phyloP scores from a whole-genome alignment of 2,113 vertebrate species.

The Eulemur rufifrons region DNA sequence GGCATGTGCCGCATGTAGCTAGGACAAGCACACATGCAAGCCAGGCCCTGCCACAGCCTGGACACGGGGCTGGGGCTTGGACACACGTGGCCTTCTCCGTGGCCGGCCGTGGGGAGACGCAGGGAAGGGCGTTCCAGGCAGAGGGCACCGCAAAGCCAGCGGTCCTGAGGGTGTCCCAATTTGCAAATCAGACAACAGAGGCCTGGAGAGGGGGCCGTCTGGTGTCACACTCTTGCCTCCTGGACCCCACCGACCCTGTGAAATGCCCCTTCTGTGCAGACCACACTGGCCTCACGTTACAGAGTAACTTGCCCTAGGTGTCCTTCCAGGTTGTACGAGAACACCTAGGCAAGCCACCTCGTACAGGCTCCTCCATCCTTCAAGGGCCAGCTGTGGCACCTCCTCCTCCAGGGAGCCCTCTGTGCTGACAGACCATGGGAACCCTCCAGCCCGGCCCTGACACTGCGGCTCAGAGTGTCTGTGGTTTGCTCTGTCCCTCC shows the following conservation, averaged over 20 bases:
- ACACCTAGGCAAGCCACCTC: not conserved
- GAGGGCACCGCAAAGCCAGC: not conserved
- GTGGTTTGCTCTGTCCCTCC: not conserved
- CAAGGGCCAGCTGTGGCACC: not conserved
- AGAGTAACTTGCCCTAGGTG: not conserved
- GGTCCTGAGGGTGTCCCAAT: not conserved
- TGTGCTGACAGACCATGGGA: not conserved
- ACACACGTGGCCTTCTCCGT: not conserved
- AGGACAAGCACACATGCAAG: not conserved
- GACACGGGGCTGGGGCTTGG: not conserved
- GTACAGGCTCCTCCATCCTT: not conserved
- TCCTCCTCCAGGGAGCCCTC: not conserved
- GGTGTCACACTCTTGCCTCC: not conserved
- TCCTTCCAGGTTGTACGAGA: not conserved
- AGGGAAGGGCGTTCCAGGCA: not conserved
- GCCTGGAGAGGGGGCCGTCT: accelerated
- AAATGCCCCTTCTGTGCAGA: not conserved
- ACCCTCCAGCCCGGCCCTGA: not conserved
- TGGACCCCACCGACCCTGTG: not conserved
- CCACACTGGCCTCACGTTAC: accelerated
- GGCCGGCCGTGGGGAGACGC: not conserved
- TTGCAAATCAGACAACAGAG: not conserved
- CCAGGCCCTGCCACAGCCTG: not conserved
- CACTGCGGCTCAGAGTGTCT: not conserved
- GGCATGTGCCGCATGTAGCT: not conserved